Percentiles rank a stretch among this genome's conserved stretches.
Conservation (phyloP, 2,113 vertebrate genomes). For the Trogon melanurus region DNA sequence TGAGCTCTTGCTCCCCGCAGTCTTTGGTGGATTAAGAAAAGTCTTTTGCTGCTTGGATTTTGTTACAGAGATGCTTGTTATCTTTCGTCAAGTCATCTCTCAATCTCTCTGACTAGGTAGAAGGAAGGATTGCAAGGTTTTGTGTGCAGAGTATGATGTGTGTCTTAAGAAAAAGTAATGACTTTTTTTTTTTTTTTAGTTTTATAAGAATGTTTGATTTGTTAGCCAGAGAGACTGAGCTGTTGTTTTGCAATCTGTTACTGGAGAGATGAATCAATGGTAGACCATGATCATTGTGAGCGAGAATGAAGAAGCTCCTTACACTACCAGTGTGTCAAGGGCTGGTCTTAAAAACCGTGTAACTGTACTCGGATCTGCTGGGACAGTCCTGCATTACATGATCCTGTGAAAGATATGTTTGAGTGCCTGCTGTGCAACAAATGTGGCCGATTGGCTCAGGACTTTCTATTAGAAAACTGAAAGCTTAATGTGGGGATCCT, state of each 20-base stretch:
- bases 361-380: neutral
- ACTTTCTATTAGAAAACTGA: neutral
- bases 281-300: neutral
- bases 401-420: neutral
- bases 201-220: neutral
- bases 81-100: neutral
- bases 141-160: neutral
- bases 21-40: neutral
- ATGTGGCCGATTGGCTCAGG: neutral
- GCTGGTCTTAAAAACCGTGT: neutral
- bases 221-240: neutral
- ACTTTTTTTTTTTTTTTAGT: neutral
- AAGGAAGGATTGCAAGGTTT: neutral
- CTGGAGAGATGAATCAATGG: neutral
- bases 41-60: neutral
- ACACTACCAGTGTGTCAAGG: neutral
- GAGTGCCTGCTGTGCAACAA: neutral
- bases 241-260: neutral
- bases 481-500: neutral
- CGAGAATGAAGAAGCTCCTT: neutral
- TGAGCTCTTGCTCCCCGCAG: neutral
- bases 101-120: neutral
- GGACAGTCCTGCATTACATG: neutral
- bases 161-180: neutral
- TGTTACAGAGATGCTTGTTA: neutral